Evolutionary conservation across 2,113 vertebrate species (phyloP), one percentile per base, ranked within the genome.

Genomic region (Camelus dromedarius): DNA sequence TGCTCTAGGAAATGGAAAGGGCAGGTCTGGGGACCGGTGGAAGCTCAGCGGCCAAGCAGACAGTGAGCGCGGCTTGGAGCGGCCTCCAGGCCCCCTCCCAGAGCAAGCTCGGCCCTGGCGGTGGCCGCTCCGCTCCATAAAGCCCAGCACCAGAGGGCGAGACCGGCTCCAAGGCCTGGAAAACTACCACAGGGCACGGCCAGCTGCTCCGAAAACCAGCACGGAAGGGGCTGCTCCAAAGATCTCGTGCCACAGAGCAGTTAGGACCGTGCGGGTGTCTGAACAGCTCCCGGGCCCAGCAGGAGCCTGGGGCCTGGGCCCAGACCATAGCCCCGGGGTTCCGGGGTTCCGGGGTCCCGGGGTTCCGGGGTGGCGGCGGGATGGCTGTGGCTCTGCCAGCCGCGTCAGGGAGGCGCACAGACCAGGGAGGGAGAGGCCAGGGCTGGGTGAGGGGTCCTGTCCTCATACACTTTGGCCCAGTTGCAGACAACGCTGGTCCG

Each of bases 211-310:
- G 93, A 93, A 97, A 92, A 91, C 62, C 62, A 95, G 76, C 73
- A 93, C 58, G 87, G 70, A 97, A 32, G 73, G 16, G 93, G 60
- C 90, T 96, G 79, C 93, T 97, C 97, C 96, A 97, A 26, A 94
- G 77, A 96, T 15, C 35, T 46, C 32, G 81, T 24, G 30, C 64
- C 46, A 22, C 24, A 58, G 75, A 86, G 64, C 93, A 32, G 24
- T 35, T 46, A n/a, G 30, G 58, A 26, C 42, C 79, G 24, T 0
- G 15, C 28, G 3, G 32, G 69, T 0, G 46, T 70, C 82, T 38
- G 60, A 64, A 28, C 42, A 73, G 38, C 79, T n/a, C 35, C 50
- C 19, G 35, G 30, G 56, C 32, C 1, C 0, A 42, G 81, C 75
- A 86, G 92, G 76, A 50, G 2, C 62, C 28, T 0, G 11, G 67